Percentiles rank a stretch among this genome's conserved stretches.
phyloP scores from a whole-genome alignment of 2,797 vertebrate species.

The Pangasius sanitwongsei region DNA sequence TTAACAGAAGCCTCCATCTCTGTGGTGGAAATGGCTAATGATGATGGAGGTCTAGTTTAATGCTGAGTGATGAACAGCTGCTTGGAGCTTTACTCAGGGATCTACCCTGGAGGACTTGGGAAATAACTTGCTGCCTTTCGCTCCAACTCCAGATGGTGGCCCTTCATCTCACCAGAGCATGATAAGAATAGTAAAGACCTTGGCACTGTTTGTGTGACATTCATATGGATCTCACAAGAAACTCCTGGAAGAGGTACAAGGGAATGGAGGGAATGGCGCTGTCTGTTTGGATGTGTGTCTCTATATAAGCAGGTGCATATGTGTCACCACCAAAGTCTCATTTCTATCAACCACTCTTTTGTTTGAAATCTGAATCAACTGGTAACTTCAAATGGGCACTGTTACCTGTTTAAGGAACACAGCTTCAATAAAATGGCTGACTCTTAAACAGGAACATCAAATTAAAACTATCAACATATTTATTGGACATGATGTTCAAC shows the following conservation, averaged over 20 bases:
- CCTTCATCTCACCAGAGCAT: slow-evolving; percentile 47
- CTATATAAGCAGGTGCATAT: slow-evolving; percentile 35
- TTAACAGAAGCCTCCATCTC: background rate
- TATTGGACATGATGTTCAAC: slow-evolving; percentile 58
- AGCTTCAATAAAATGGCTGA: background rate
- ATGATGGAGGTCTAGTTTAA: slow-evolving; percentile 22
- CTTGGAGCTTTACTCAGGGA: slow-evolving; percentile 33
- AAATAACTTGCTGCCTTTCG: slow-evolving; percentile 39
- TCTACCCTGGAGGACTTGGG: slow-evolving; percentile 27
- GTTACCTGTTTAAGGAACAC: background rate
- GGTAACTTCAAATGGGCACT: background rate
- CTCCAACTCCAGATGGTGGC: slow-evolving; percentile 55
- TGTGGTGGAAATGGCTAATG: background rate
- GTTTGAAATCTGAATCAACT: background rate
- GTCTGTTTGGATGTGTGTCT: slow-evolving; percentile 30
- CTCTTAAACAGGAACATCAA: background rate
- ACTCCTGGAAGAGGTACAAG: slow-evolving; percentile 52
- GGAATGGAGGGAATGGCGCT: slow-evolving; percentile 21
- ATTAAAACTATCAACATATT: slow-evolving; percentile 51
- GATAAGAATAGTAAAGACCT: slow-evolving; percentile 59
- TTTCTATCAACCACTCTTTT: background rate
- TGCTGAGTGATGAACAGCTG: slow-evolving; percentile 42
- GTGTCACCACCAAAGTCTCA: background rate
- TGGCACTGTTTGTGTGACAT: slow-evolving; percentile 42
- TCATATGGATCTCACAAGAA: slow-evolving; percentile 56